Base-by-base conservation (phyloP, 2,113 vertebrate species). In the Tetrao urogallus region DNA sequence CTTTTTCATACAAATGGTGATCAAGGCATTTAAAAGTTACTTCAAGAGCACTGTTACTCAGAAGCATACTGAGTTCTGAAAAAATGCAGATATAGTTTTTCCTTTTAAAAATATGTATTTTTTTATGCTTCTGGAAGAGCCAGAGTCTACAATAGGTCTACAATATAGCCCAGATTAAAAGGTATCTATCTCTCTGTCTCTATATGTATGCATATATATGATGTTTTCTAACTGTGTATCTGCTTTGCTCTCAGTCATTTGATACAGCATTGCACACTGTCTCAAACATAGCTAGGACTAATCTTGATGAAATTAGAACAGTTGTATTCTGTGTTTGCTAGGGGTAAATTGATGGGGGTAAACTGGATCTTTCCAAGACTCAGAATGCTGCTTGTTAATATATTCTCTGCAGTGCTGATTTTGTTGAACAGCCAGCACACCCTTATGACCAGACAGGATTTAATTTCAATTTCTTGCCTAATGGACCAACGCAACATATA, bases 171-270 rank as follows among this genome's bases (percentile, higher is more conserved):
- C 58, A 18, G 64, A 36, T 40, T 86, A 18, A 79, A 69, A 75
- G 32, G 34, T 65, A 4, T 63, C 11, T 79, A 10, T 36, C 8
- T 52, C 3, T n/a, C 8, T 48, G 17, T 45, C n/a, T 34, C 13
- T 27, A 38, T 6, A 8, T 1, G 1, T 17, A 7, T 1, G 0
- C 6, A n/a, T 6, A 3, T 32, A 11, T 13, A 21, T 70, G 38
- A 28, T 28, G 45, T 38, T 84, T 66, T 61, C 36, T 70, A 12
- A n/a, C 36, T 65, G 2, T 65, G 2, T 42, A 20, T 52, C 22
- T 85, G 16, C 11, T 79, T 91, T 82, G 20, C 38, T 48, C 17
- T 67, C 58, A 66, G 48, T 50, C 56, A 22, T 77, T 54, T 82
- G 64, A 47, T 56, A 7, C 5, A 70, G 52, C 56, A 7, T 43